Conservation (phyloP, 53 echinoderm and acorn worm genomes). For the Echinarachnius parma region DNA sequence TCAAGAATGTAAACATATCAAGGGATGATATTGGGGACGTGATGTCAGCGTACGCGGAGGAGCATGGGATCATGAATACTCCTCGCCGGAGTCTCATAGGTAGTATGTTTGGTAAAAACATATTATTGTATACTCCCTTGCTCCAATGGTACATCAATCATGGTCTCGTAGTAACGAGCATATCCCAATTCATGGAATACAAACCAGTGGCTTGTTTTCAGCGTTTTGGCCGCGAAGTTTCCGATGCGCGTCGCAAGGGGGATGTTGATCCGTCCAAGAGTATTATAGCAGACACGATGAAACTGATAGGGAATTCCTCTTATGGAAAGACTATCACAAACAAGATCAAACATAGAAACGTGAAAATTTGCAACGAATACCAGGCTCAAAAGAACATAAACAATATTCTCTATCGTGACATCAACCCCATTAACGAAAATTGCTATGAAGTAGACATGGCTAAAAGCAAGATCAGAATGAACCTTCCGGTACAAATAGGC, state of each 20-base stretch:
- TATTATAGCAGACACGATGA: conserved; percentile 61
- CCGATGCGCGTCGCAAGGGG: conserved; percentile 39
- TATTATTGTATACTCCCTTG: conserved; percentile 34
- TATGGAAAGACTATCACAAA: conserved; percentile 56
- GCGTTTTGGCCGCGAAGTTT: conserved; percentile 42
- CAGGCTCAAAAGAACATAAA: conserved; percentile 11
- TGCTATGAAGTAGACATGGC: conserved; percentile 32
- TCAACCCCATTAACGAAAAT: neutral
- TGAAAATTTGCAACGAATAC: neutral
- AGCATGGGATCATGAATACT: conserved; percentile 35
- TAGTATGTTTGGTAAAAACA: conserved; percentile 53
- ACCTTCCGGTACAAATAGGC: conserved; percentile 41
- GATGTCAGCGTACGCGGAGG: conserved; percentile 33
- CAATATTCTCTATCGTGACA: conserved; percentile 6
- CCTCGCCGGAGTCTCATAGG: conserved; percentile 55
- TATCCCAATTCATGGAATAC: conserved; percentile 15
- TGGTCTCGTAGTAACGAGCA: conserved; percentile 21
- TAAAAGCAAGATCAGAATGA: neutral
- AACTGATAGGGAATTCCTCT: conserved; percentile 60
- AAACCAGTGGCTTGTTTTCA: conserved; percentile 1
- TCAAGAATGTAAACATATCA: conserved; percentile 15
- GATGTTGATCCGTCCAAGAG: conserved; percentile 30
- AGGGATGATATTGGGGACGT: conserved; percentile 57
- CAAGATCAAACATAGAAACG: conserved; percentile 18
- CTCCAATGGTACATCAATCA: conserved; percentile 48